phyloP scores from a whole-genome alignment of 2,888 invertebrate species.

The Ceratothoa steindachneri region DNA sequence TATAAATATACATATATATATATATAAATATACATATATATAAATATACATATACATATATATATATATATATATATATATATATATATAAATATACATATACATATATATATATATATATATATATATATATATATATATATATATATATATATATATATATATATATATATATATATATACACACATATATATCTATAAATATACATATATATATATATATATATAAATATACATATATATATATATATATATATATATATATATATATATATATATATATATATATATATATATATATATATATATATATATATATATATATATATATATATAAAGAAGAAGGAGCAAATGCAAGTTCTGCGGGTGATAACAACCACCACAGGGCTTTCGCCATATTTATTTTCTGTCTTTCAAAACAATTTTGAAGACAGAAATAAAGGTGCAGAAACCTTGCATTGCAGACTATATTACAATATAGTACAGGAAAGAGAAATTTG shows the following conservation, averaged over 20 bases:
- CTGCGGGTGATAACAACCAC: too few species aligned
- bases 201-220: background rate
- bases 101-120: background rate
- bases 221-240: background rate
- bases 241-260: background rate
- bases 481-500: too few species aligned
- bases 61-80: background rate
- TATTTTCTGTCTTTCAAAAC: too few species aligned
- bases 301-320: background rate
- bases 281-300: background rate
- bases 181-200: background rate
- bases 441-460: too few species aligned
- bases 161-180: background rate
- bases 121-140: background rate
- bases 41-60: background rate
- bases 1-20: background rate
- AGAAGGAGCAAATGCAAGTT: too few species aligned
- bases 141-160: background rate
- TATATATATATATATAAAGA: too few species aligned
- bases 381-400: too few species aligned
- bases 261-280: background rate
- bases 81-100: background rate
- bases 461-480: too few species aligned
- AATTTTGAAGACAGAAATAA: too few species aligned
- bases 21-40: background rate